Percentiles rank a stretch among this genome's conserved stretches.
phyloP scores from a whole-genome alignment of 2,797 vertebrate genomes.

The Gadopsis bispinosus region DNA sequence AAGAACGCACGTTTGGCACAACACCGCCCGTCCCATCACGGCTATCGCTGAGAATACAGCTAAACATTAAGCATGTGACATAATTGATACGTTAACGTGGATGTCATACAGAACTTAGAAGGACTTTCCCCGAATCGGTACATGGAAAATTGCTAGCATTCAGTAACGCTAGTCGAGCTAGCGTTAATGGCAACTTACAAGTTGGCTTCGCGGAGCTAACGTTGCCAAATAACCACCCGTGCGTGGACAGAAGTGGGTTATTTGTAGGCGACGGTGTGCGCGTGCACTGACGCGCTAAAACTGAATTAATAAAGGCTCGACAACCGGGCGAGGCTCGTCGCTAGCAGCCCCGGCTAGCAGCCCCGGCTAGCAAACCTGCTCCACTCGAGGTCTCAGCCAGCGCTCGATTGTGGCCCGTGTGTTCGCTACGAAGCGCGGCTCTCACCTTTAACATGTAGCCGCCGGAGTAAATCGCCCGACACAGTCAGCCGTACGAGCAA shows the following conservation, averaged over 20 bases:
- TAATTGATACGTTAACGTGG: accelerated
- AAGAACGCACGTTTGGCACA: background rate
- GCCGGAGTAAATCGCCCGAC: constrained; percentile 5
- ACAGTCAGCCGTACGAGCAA: background rate
- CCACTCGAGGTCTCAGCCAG: constrained; percentile 24
- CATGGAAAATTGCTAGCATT: background rate
- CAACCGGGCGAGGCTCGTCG: background rate
- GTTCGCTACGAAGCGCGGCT: accelerated
- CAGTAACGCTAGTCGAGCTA: background rate
- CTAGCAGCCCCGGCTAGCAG: constrained; percentile 39
- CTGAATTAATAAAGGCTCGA: accelerated
- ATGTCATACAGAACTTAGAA: background rate
- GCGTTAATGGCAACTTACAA: too few species aligned
- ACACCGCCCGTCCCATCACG: background rate
- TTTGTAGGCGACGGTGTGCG: accelerated
- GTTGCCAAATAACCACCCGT: too few species aligned
- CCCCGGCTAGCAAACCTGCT: constrained; percentile 44
- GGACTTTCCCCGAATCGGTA: background rate
- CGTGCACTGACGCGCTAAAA: accelerated
- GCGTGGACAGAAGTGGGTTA: accelerated
- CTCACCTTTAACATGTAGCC: constrained; percentile 83
- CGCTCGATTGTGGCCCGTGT: accelerated
- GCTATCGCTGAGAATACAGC: background rate
- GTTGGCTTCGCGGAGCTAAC: background rate
- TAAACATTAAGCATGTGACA: background rate